These are phyloP conservation scores for Pachypeltis micranthus DNA, from an alignment of 1,140 invertebrate genomes.

Conservation along the genomic window DNA sequence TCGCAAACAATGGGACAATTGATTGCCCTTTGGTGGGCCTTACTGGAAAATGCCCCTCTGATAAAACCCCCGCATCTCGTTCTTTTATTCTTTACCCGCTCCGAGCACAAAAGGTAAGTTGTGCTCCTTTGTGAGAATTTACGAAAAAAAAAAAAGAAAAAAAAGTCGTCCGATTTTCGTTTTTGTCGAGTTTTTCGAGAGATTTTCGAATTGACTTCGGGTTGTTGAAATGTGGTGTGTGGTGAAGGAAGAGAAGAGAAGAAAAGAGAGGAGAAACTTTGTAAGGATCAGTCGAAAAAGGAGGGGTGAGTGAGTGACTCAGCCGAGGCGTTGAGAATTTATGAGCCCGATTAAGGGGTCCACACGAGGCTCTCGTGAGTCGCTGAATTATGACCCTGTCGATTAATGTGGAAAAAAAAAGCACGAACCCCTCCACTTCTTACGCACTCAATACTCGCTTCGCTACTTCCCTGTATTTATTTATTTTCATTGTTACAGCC, in stretches of 20 bases:
- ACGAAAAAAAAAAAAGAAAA: too few relatives aligned
- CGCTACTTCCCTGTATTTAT: too few relatives aligned
- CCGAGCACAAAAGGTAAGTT: neutral
- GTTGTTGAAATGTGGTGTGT: neutral
- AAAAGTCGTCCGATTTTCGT: too few relatives aligned
- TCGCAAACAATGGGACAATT: constrained; percentile 11
- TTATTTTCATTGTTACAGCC: too few relatives aligned
- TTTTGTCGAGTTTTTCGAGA: too few relatives aligned
- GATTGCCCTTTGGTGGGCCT: constrained; percentile 10
- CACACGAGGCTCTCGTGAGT: constrained; percentile 11
- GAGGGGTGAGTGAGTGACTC: constrained; percentile 14
- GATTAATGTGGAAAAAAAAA: constrained; percentile 14
- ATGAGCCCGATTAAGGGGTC: constrained; percentile 14
- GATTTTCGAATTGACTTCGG: constrained; percentile 13
- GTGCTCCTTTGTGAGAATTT: neutral
- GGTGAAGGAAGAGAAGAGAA: neutral
- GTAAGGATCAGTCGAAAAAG: neutral
- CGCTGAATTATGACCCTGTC: constrained; percentile 16
- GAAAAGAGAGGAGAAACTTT: neutral
- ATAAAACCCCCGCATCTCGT: constrained; percentile 6
- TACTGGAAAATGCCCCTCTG: constrained; percentile 5
- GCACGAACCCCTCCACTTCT: too few relatives aligned
- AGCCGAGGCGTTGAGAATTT: constrained; percentile 16
- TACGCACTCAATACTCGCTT: too few relatives aligned
- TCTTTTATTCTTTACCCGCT: constrained; percentile 6